These are phyloP conservation scores for Melanophora roralis DNA, from an alignment of 2,888 invertebrate genomes.

Conservation along the genomic window DNA sequence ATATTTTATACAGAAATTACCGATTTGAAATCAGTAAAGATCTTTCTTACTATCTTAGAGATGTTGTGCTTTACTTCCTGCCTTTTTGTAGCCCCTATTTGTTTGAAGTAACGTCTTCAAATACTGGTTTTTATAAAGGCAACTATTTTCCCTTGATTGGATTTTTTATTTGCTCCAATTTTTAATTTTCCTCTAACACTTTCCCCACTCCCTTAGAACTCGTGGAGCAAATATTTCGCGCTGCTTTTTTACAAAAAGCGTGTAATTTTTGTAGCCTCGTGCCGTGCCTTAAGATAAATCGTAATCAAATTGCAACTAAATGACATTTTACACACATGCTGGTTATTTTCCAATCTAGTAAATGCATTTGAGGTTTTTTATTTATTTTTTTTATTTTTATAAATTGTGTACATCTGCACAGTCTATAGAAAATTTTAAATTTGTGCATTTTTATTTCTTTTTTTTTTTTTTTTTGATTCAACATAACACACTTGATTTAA, in stretches of 20 bases:
- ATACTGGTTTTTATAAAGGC: no score
- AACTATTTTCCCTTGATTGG: slow-evolving; percentile 7
- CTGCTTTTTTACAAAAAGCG: not conserved
- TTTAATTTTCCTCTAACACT: not conserved
- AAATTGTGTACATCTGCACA: slow-evolving; percentile 44
- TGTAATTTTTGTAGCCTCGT: slow-evolving; percentile 45
- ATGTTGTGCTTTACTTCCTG: no score
- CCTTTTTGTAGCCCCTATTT: no score
- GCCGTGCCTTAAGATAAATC: slow-evolving; percentile 46
- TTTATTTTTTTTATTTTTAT: slow-evolving; percentile 22
- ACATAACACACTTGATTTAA: slow-evolving; percentile 55
- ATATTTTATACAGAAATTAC: no score
- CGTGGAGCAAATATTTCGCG: slow-evolving; percentile 11
- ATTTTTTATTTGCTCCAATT: slow-evolving; percentile 36
- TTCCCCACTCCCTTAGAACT: not conserved
- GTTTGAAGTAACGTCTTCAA: no score
- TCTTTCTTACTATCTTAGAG: no score
- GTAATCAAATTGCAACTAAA: slow-evolving; percentile 60
- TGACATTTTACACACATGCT: slow-evolving; percentile 37
- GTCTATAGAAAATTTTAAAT: slow-evolving; percentile 7
- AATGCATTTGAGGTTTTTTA: not conserved
- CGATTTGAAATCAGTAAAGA: no score
- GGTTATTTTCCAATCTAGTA: slow-evolving; percentile 32
- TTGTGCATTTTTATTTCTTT: not conserved
- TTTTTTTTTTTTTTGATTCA: not conserved